Percentiles rank a stretch among this genome's conserved stretches.
phyloP scores from a whole-genome alignment of 2,888 invertebrate species.

The Sinopyrophorus schimmeli region DNA sequence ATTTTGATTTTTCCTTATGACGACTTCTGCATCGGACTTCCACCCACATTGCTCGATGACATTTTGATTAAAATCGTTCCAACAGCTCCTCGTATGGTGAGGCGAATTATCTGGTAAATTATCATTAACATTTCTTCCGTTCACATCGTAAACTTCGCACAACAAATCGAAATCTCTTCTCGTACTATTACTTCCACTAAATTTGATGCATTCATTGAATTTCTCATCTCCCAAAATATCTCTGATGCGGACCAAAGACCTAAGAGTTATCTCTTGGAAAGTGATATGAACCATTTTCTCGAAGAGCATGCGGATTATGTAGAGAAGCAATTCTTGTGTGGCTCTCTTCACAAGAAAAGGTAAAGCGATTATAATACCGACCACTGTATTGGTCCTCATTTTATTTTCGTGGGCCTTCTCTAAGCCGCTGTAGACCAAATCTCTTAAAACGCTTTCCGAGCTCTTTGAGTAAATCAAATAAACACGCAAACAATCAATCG shows the following conservation, averaged over 20 bases:
- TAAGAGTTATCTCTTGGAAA: conserved; percentile 67
- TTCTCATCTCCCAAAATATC: conserved; percentile 68
- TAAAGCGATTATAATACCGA: conserved; percentile 67
- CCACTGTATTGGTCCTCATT: conserved; percentile 62
- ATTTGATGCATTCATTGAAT: conserved; percentile 61
- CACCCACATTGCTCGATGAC: conserved; percentile 26
- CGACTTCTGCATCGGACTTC: conserved; percentile 31
- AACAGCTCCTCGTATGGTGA: conserved; percentile 22
- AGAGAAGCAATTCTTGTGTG: conserved; percentile 55
- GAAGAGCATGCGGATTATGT: conserved; percentile 52
- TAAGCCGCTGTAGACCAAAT: conserved; percentile 68
- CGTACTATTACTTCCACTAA: conserved; percentile 51
- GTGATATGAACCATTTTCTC: conserved; percentile 56
- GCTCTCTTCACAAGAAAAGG: conserved; percentile 64
- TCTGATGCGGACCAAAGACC: conserved; percentile 71
- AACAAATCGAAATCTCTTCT: conserved; percentile 63
- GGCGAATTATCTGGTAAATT: conserved; percentile 23
- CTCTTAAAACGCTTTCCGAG: conserved; percentile 67
- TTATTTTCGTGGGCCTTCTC: conserved; percentile 62
- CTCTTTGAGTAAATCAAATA: conserved; percentile 71
- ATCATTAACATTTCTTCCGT: conserved; percentile 26
- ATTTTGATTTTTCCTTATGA: conserved; percentile 29
- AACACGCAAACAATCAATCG: conserved; percentile 73
- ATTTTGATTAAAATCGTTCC: conserved; percentile 34
- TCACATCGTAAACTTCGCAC: conserved; percentile 63